Conservation (phyloP, 2,113 vertebrate species). For the Notothenia coriiceps region DNA sequence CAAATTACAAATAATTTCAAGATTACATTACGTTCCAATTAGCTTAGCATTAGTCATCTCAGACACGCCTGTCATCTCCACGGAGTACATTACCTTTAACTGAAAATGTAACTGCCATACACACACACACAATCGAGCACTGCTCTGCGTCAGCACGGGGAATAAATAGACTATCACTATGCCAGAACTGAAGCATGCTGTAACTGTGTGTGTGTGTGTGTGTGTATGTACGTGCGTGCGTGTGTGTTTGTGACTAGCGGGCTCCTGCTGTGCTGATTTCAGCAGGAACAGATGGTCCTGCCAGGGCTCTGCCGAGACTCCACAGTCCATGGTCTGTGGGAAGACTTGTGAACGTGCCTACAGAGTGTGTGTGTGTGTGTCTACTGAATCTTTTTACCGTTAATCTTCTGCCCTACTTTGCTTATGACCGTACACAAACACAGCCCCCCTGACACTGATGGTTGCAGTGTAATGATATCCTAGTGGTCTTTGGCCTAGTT, state of each 20-base stretch:
- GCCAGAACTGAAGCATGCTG: slow-evolving; percentile 55
- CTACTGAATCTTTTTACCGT: slow-evolving; percentile 29
- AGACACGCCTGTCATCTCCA: neutral
- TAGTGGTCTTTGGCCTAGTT: slow-evolving; percentile 72
- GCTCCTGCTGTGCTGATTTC: slow-evolving; percentile 76
- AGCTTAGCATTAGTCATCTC: slow-evolving; percentile 4
- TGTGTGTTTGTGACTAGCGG: slow-evolving; percentile 5
- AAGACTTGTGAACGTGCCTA: slow-evolving; percentile 51
- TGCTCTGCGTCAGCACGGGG: slow-evolving; percentile 58
- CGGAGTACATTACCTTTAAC: slow-evolving; percentile 18
- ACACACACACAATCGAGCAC: slow-evolving; percentile 19
- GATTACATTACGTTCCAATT: neutral
- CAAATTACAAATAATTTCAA: neutral
- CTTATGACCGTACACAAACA: slow-evolving; percentile 1
- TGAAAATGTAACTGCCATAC: slow-evolving; percentile 11
- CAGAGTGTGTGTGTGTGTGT: slow-evolving; percentile 18
- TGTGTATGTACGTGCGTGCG: neutral
- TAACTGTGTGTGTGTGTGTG: neutral
- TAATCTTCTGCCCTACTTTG: slow-evolving; percentile 22
- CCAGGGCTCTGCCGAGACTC: slow-evolving; percentile 54
- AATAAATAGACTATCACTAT: slow-evolving; percentile 69
- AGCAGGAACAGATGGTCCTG: slow-evolving; percentile 77
- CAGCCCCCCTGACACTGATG: slow-evolving; percentile 17
- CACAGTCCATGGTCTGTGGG: slow-evolving; percentile 49
- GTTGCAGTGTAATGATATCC: slow-evolving; percentile 61